Evolutionary conservation across 2,888 invertebrate species (phyloP), one percentile per base, ranked within the genome.

Genomic region (Cantharis nigra): DNA sequence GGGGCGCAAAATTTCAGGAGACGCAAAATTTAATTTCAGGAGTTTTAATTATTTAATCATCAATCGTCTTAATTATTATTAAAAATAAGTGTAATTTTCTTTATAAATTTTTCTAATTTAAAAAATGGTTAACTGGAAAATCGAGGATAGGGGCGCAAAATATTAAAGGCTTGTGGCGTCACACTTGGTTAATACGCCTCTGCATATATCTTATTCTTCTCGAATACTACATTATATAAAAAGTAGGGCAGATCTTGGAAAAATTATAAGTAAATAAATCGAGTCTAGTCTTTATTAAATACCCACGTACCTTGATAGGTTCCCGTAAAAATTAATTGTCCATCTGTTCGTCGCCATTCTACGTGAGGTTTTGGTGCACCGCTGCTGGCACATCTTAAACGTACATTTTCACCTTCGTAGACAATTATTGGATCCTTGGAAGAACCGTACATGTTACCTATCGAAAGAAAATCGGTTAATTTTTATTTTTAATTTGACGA

Each of bases 371-470:
- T 89, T 0, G 97, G 97, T 63, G 91, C 91, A 3, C 97, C 97
- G 81, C 92, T 92, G 0, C 96, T 94, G 26, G 93, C 93, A 86
- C 97, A 97, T 82, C 93, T 92, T 84, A 97, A 90, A n/a, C 95
- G 92, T 69, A 97, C 91, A 71, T 96, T 94, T 77, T 94, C 94
- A 0, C 94, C 94, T 88, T 97, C 97, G 33, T 92, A 91, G 1
- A 96, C 95, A 74, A 95, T 91, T 71, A 96, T 91, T 9, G 93
- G 90, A 4, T 85, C 86, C 79, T 65, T 72, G 3, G 75, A 78
- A 11, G 78, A 72, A n/a, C 76, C 76, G 16, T 78, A 78, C 3
- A 75, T 78, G 20, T 78, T 78, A 49, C 78, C 78, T 78, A 30
- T 49, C 3, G 49, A n/a, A 49, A n/a, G 7, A 7, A 49, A 49